Base-by-base conservation (phyloP, 2,797 vertebrate species). In the Anableps anableps region DNA sequence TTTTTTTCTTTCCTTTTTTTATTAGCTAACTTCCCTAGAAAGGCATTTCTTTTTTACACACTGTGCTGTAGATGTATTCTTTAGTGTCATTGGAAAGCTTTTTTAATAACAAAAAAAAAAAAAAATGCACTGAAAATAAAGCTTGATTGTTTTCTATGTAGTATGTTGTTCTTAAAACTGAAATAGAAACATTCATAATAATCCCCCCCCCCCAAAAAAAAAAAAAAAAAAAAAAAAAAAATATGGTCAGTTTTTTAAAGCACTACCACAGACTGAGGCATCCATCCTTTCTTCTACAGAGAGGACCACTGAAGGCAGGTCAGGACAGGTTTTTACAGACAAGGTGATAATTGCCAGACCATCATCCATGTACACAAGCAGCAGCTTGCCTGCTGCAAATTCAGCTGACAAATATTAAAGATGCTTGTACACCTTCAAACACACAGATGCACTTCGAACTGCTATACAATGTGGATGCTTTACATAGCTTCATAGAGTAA, bases 261-360 rank as follows among this genome's bases (percentile, higher is more conserved):
- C 41, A 48, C 13, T 47, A 26, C 51, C 51, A 71, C 64, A 55
- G 50, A 41, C 62, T 81, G 45, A 81, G 72, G 71, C 93, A 72
- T 71, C 77, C 62, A 73, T 76, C 66, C 60, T 66, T 82, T 73
- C 77, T 64, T 80, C 77, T 94, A 93, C 93, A 95, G 53, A 36
- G 95, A 85, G 72, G 96, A 96, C 95, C 80, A 81, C 78, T 51
- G 93, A 83, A 93, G 89, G 77, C 98, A 98, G 96, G 98, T 96
- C 95, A n/a, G 86, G 96, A 93, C 98, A 98, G 93, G 97, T 96
- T 95, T 89, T 1, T 85, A 82, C 91, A 79, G 82, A 89, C 93
- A 93, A 94, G 95, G 97, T 97, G 98, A 97, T 99, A 99, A 99
- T 99, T 98, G 97, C 88, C 95, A 96, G 96, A 97, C 96, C 96